Percentiles rank a stretch among this genome's conserved stretches.
Evolutionary conservation across 2,888 invertebrate genomes (phyloP).

Genomic region (Argynnis bischoffii): DNA sequence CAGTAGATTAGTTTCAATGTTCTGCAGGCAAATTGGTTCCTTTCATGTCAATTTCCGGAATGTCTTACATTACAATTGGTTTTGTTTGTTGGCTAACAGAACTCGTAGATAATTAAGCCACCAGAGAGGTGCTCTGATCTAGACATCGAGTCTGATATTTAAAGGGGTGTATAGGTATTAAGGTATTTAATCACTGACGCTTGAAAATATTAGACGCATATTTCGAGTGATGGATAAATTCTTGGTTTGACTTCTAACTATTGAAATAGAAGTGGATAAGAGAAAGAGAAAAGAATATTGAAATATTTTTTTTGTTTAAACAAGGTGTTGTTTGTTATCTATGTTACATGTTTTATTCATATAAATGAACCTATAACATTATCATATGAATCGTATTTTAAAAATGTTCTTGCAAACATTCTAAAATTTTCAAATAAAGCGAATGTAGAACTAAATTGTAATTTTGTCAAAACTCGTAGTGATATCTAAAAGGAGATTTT

Average conservation of each 20-base stretch:
- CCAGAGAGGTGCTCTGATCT: constrained; percentile 29
- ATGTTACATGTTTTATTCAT: too few relatives aligned
- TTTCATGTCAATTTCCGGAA: constrained; percentile 63
- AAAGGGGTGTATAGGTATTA: constrained; percentile 12
- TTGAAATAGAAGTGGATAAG: too few relatives aligned
- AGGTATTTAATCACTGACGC: constrained; percentile 25
- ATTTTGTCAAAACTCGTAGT: neutral
- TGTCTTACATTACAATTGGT: constrained; percentile 52
- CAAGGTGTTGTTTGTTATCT: too few relatives aligned
- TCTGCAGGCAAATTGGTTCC: constrained; percentile 74
- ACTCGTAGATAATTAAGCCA: constrained; percentile 44
- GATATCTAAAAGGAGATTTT: constrained; percentile 4
- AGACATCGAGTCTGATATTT: constrained; percentile 23
- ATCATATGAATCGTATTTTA: too few relatives aligned
- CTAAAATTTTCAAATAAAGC: too few relatives aligned
- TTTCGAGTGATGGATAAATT: neutral
- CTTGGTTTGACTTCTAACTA: neutral
- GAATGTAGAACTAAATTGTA: neutral
- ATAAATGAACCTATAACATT: too few relatives aligned
- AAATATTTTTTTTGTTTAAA: too few relatives aligned
- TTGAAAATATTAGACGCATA: constrained; percentile 12
- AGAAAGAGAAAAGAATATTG: too few relatives aligned
- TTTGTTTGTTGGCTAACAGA: constrained; percentile 43
- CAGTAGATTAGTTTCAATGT: constrained; percentile 32
- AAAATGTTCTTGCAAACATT: too few relatives aligned